A percentile compares a stretch with the other conserved stretches of the same genome.
Conservation (phyloP, 2,797 vertebrate species). For the Phataginus tetradactyla region DNA sequence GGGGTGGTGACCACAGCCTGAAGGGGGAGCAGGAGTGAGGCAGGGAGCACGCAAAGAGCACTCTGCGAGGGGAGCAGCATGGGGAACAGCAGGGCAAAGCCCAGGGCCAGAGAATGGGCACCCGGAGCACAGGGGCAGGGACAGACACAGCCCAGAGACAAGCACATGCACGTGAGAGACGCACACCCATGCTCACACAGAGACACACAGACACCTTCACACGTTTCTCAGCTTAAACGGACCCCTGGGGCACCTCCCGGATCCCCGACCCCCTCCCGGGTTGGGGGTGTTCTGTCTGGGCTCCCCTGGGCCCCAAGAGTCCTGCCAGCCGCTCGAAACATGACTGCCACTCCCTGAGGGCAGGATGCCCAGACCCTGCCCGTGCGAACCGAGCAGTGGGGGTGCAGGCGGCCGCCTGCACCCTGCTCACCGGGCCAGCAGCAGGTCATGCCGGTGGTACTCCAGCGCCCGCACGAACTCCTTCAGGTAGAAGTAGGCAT, state of each 20-base stretch:
- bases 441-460: conserved; percentile 97
- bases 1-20: fast-evolving
- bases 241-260: not conserved
- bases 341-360: fast-evolving
- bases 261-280: not conserved
- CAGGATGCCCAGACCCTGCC: not conserved
- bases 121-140: too few species aligned
- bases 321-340: fast-evolving
- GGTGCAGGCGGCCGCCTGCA: not conserved
- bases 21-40: not conserved
- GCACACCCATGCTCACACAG: fast-evolving
- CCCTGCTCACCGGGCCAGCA: conserved; percentile 93
- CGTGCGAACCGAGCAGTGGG: not conserved
- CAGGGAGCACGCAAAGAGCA: not conserved
- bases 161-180: too few species aligned
- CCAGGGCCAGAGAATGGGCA: not conserved
- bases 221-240: not conserved
- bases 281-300: not conserved
- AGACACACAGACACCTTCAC: not conserved
- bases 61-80: too few species aligned
- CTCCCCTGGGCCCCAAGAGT: not conserved
- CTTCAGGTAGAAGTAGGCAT: conserved; percentile 98
- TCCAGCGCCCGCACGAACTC: conserved; percentile 96
- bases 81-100: not conserved
- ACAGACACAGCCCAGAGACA: not conserved